Conservation (phyloP, 2,113 vertebrate genomes). For the Lipotes vexillifer region DNA sequence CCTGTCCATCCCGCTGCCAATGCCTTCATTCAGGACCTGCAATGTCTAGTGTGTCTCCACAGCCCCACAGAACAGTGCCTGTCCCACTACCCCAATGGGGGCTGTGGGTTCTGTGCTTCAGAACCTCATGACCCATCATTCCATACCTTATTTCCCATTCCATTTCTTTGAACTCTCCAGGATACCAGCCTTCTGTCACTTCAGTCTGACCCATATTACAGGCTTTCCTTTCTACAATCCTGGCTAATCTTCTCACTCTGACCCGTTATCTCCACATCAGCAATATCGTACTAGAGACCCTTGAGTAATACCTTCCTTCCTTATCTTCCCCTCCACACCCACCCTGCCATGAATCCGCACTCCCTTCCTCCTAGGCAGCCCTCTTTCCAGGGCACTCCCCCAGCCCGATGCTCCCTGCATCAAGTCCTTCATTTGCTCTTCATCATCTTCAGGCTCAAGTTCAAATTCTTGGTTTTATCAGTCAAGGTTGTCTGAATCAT, state of each 20-base stretch:
- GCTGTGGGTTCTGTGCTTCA: background rate
- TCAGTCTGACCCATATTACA: background rate
- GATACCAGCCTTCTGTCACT: background rate
- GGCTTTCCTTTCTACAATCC: background rate
- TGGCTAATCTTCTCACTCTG: background rate
- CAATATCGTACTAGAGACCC: background rate
- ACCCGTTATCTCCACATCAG: background rate
- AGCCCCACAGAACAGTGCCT: background rate
- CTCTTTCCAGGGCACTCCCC: background rate
- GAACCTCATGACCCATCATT: background rate
- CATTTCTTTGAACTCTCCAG: background rate
- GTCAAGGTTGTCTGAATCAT: background rate
- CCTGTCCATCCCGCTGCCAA: background rate
- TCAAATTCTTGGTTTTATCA: background rate
- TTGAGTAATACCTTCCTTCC: background rate
- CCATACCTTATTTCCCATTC: background rate
- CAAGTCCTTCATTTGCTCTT: background rate
- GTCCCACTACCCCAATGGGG: background rate
- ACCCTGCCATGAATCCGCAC: rapidly evolving
- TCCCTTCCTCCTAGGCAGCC: background rate
- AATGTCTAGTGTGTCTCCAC: too few species aligned
- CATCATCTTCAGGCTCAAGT: background rate
- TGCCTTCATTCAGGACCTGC: background rate
- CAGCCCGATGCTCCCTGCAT: too few species aligned
- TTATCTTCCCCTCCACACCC: background rate